These are phyloP conservation scores for Aurelia sp. DNA, from an alignment of 30 jellyfish, hydroid and myxozoan species.

Conservation along the genomic window DNA sequence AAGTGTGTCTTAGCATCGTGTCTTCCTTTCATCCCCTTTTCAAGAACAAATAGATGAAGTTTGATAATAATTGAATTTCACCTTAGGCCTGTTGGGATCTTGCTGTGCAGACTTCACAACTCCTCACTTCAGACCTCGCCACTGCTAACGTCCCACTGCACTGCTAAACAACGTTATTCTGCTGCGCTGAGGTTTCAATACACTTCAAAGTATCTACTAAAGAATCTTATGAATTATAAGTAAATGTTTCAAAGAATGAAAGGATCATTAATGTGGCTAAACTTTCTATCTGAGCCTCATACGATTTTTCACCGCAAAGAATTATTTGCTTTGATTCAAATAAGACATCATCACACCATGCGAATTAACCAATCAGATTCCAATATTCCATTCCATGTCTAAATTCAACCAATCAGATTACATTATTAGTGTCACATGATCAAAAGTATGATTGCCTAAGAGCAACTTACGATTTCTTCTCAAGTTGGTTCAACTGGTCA, in stretches of 20 bases:
- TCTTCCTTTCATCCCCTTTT: no score
- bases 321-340: not conserved
- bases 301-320: not conserved
- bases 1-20: no score
- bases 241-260: not conserved
- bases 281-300: not conserved
- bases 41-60: not conserved
- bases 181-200: not conserved
- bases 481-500: no score
- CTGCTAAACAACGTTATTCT: not conserved
- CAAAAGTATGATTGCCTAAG: no score
- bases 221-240: no score
- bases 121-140: not conserved
- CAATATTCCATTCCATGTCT: not conserved
- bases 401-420: no score
- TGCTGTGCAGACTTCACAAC: constrained; percentile 8
- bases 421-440: no score
- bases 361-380: constrained; percentile 25
- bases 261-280: not conserved
- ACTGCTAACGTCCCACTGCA: not conserved
- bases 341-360: constrained; percentile 29
- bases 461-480: no score
- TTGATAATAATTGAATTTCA: not conserved
- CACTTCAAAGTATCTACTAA: no score
- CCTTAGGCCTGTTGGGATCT: constrained; percentile 12